Evolutionary conservation across 2,797 vertebrate genomes (phyloP).

Genomic region (Acomys russatus): DNA sequence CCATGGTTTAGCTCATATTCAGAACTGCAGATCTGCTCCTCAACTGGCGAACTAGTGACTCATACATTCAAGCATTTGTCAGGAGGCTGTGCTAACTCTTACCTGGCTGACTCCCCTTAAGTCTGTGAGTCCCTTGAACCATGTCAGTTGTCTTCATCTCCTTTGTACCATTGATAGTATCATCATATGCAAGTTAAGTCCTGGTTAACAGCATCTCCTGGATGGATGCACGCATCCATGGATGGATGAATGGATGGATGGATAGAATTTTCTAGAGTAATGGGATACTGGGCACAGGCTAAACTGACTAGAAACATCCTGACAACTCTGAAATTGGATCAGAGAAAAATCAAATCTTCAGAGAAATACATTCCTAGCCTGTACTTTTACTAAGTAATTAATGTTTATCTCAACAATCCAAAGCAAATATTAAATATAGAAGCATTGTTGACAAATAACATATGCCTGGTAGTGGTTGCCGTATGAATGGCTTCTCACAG

Average conservation of each 20-base stretch:
- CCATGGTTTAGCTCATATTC: background rate
- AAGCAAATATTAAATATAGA: slow-evolving; percentile 29
- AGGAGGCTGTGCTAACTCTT: background rate
- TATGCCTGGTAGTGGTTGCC: background rate
- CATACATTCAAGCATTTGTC: background rate
- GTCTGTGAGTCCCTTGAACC: slow-evolving; percentile 12
- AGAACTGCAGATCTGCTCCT: background rate
- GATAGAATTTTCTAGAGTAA: slow-evolving; percentile 2
- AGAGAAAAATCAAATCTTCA: slow-evolving; percentile 49
- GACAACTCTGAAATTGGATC: slow-evolving; percentile 22
- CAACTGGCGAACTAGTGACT: background rate
- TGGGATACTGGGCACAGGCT: background rate
- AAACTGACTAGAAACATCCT: background rate
- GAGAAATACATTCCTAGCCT: slow-evolving; percentile 38
- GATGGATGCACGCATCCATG: background rate
- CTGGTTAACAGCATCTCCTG: background rate
- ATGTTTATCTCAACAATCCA: background rate
- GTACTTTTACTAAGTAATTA: background rate
- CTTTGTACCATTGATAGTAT: background rate
- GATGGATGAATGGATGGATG: background rate
- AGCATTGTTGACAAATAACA: background rate
- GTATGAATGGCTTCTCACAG: slow-evolving; percentile 4
- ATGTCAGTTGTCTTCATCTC: background rate
- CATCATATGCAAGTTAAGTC: background rate
- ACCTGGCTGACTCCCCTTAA: background rate